phyloP scores from a whole-genome alignment of 2,113 vertebrate species.

The Micromys minutus region DNA sequence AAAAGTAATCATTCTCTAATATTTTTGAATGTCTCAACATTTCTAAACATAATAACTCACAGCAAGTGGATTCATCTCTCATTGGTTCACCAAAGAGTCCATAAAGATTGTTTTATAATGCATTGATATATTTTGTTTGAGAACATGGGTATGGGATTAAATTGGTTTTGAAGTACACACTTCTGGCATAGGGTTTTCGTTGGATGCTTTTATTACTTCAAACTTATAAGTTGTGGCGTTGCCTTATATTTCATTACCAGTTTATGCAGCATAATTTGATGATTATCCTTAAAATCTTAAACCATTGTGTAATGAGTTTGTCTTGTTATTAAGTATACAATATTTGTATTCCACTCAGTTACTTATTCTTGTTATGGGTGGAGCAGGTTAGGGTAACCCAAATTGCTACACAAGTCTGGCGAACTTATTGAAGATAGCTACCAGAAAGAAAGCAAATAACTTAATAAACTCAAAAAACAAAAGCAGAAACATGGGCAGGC shows the following conservation, averaged over 20 bases:
- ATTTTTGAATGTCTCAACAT: background rate
- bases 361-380: background rate
- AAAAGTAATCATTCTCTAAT: background rate
- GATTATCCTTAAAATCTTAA: constrained; percentile 9
- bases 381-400: background rate
- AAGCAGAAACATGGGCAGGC: background rate
- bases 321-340: background rate
- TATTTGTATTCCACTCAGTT: background rate
- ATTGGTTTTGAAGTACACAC: constrained; percentile 29
- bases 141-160: constrained; percentile 30
- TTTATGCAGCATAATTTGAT: constrained; percentile 38
- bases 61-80: constrained; percentile 20
- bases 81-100: background rate
- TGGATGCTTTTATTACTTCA: background rate
- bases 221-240: constrained; percentile 14
- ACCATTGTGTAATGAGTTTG: background rate
- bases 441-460: background rate
- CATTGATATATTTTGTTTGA: constrained; percentile 47
- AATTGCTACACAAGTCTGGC: constrained; percentile 1
- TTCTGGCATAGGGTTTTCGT: background rate
- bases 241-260: background rate
- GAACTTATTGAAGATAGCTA: constrained; percentile 29
- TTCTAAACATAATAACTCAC: constrained; percentile 35
- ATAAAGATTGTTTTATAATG: constrained; percentile 30
- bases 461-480: background rate